Conservation (phyloP, 1,140 invertebrate species). For the Melipona quadrifasciata region DNA sequence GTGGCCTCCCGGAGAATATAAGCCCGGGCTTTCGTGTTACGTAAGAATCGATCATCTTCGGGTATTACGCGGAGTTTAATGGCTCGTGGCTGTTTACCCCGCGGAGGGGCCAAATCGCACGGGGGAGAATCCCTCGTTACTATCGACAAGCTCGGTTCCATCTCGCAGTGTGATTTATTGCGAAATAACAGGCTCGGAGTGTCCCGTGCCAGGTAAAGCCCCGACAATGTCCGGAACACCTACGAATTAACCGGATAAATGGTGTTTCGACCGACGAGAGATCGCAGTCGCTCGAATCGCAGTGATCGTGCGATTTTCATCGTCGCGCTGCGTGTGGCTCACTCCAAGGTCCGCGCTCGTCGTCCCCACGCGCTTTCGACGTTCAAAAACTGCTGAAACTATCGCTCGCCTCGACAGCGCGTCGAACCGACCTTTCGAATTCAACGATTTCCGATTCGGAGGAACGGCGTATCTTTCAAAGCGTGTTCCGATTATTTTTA, state of each 20-base stretch:
- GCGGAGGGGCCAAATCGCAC: conserved; percentile 26
- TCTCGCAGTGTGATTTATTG: conserved; percentile 70
- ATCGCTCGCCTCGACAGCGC: not conserved
- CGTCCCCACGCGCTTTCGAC: too few species aligned
- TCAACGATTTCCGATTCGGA: not conserved
- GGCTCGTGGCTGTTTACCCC: conserved; percentile 56
- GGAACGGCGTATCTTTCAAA: too few species aligned
- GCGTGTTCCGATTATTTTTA: too few species aligned
- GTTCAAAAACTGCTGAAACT: not conserved
- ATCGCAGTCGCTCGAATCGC: not conserved
- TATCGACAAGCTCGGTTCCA: conserved; percentile 55
- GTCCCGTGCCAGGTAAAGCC: conserved; percentile 59
- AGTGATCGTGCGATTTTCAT: conserved; percentile 44
- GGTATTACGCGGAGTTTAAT: conserved; percentile 58
- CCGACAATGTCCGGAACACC: conserved; percentile 63
- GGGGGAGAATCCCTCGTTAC: conserved; percentile 50
- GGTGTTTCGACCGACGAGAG: conserved; percentile 9
- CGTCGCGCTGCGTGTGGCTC: not conserved
- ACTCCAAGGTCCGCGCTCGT: not conserved
- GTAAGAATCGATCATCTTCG: conserved; percentile 64
- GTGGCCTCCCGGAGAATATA: not conserved
- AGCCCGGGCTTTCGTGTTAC: conserved; percentile 31
- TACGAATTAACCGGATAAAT: conserved; percentile 66
- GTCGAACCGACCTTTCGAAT: not conserved
- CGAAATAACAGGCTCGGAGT: conserved; percentile 72